Evolutionary conservation across 2,797 vertebrate genomes (phyloP).

Genomic region (Antrozous pallidus): DNA sequence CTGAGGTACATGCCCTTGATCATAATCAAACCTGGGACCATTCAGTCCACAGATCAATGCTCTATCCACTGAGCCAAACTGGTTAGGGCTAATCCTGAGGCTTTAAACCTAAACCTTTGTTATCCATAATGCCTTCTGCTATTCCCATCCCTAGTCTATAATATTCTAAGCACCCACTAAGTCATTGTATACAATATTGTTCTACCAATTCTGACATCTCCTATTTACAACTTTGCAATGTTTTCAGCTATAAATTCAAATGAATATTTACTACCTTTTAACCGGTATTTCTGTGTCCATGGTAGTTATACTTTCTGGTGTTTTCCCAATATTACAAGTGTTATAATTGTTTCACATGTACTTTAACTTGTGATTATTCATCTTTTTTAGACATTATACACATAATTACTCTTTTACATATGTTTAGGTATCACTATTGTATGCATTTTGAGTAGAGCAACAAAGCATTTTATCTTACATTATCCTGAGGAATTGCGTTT

Average conservation of each 20-base stretch:
- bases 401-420: not conserved
- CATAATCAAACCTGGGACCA: no score
- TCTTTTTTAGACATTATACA: not conserved
- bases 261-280: not conserved
- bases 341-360: not conserved
- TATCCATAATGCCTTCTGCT: accelerated
- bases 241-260: not conserved
- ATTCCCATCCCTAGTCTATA: not conserved
- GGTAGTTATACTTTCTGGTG: not conserved
- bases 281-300: not conserved
- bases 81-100: not conserved
- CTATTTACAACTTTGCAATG: not conserved
- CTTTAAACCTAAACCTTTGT: not conserved
- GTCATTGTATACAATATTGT: not conserved
- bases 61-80: no score
- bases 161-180: not conserved
- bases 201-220: not conserved
- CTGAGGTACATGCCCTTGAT: no score
- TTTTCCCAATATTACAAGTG: not conserved
- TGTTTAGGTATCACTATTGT: not conserved
- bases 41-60: no score
- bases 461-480: not conserved
- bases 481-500: not conserved
- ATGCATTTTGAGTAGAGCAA: not conserved
- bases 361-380: not conserved